A percentile compares a stretch with the other conserved stretches of the same genome.
These are phyloP conservation scores for Leucosticte australis DNA, from an alignment of 2,113 vertebrate genomes.

Conservation along the genomic window DNA sequence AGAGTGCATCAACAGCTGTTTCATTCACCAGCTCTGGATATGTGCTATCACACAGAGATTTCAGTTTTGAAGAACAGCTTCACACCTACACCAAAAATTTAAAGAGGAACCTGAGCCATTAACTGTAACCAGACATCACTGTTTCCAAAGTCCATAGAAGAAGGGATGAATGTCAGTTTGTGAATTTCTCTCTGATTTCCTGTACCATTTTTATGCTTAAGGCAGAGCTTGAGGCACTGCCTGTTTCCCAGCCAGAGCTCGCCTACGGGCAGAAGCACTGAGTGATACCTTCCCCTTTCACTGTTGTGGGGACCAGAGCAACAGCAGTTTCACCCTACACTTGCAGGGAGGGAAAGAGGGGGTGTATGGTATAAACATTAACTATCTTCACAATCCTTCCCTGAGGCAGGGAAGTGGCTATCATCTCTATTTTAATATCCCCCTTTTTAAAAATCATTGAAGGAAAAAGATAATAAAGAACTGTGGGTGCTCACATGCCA, in stretches of 20 bases:
- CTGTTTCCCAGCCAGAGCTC: neutral
- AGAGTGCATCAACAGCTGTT: neutral
- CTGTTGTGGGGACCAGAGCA: neutral
- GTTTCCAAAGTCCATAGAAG: neutral
- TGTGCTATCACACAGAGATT: neutral
- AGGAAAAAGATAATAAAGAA: constrained; percentile 22
- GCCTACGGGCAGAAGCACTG: neutral
- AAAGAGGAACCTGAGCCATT: neutral
- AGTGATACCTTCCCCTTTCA: neutral
- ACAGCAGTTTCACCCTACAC: accelerated
- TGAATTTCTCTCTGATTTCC: neutral
- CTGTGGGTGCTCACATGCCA: neutral
- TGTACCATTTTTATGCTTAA: neutral
- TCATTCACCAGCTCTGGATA: neutral
- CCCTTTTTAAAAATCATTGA: constrained; percentile 21
- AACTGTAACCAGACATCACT: neutral
- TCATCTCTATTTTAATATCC: constrained; percentile 12
- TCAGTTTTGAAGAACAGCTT: neutral
- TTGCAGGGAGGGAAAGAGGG: neutral
- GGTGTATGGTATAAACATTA: constrained; percentile 8
- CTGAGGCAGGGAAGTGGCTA: neutral
- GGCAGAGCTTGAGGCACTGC: neutral
- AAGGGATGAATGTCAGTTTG: neutral
- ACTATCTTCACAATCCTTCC: neutral
- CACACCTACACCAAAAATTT: neutral